Conservation (phyloP, 2,888 invertebrate species). For the Osedax fenrisi region DNA sequence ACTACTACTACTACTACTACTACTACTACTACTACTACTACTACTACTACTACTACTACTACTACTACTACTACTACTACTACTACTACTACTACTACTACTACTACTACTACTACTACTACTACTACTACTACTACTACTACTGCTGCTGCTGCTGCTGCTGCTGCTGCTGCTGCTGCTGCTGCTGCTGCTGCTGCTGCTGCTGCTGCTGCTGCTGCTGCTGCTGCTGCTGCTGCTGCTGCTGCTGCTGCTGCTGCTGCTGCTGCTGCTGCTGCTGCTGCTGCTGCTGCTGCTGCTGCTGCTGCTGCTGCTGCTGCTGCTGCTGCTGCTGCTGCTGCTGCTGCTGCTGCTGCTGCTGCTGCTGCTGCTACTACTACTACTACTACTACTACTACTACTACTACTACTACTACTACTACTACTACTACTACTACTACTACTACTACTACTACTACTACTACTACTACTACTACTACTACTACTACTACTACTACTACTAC, state of each 20-base stretch:
- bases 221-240: slow-evolving; percentile 22
- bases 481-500: no score
- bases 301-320: slow-evolving; percentile 15
- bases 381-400: slow-evolving; percentile 25
- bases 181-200: slow-evolving; percentile 15
- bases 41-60: no score
- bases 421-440: slow-evolving; percentile 29
- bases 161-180: slow-evolving; percentile 15
- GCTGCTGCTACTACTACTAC: slow-evolving; percentile 23
- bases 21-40: no score
- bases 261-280: slow-evolving; percentile 15
- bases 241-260: slow-evolving; percentile 21
- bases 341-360: slow-evolving; percentile 22
- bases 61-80: no score
- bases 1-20: no score
- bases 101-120: no score
- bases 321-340: slow-evolving; percentile 12
- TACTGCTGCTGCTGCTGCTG: slow-evolving; percentile 15
- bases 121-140: no score
- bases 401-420: slow-evolving; percentile 19
- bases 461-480: slow-evolving; percentile 23
- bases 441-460: slow-evolving; percentile 26
- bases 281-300: slow-evolving; percentile 13
- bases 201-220: slow-evolving; percentile 15
- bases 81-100: no score